Evolutionary conservation across 2,888 invertebrate genomes (phyloP).

Genomic region (Nomada flava): DNA sequence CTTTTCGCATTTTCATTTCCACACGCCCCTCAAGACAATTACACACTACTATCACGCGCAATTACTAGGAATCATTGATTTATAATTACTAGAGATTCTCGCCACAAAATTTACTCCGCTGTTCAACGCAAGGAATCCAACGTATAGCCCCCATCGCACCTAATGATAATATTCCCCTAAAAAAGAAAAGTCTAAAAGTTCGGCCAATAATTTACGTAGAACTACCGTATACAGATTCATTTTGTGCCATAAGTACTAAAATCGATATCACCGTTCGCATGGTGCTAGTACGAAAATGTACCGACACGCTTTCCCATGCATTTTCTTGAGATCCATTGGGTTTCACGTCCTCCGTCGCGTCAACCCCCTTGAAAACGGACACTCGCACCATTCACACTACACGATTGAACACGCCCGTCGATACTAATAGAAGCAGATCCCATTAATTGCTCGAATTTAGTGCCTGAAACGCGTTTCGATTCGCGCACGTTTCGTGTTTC

Average conservation of each 20-base stretch:
- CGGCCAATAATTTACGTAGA: constrained; percentile 44
- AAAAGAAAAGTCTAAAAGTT: constrained; percentile 22
- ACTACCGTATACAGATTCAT: constrained; percentile 60
- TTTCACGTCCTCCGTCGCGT: not conserved
- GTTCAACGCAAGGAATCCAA: constrained; percentile 34
- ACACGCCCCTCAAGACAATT: not conserved
- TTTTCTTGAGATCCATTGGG: constrained; percentile 49
- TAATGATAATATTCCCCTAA: constrained; percentile 15
- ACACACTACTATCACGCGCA: not conserved
- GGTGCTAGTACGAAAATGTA: constrained; percentile 53
- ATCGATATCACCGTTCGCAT: constrained; percentile 58
- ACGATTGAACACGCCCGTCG: constrained; percentile 17
- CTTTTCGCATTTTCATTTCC: not conserved
- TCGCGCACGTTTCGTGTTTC: not conserved
- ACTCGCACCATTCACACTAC: constrained; percentile 3
- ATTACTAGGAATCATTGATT: not conserved
- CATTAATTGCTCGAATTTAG: constrained; percentile 20
- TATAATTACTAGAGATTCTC: not conserved
- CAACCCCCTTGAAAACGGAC: constrained; percentile 9
- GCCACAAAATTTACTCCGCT: constrained; percentile 47
- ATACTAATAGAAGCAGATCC: constrained; percentile 8
- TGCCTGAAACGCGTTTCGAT: not conserved
- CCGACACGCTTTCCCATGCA: constrained; percentile 30
- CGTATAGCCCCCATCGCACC: constrained; percentile 7
- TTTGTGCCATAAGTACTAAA: constrained; percentile 65